These are phyloP conservation scores for Limnephilus rhombicus DNA, from an alignment of 2,888 invertebrate species.

Conservation along the genomic window DNA sequence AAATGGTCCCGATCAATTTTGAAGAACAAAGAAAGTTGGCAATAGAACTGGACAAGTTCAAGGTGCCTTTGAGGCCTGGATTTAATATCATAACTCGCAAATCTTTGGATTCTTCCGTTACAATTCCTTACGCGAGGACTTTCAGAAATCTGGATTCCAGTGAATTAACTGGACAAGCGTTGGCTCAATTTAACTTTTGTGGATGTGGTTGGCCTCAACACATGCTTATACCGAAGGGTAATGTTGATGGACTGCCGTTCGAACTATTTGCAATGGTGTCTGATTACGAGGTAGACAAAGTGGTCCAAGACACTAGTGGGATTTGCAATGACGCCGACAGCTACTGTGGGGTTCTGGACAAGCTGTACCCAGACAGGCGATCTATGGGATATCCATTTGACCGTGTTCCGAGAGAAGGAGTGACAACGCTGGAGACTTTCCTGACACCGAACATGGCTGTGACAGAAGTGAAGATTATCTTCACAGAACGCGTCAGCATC, in stretches of 20 bases:
- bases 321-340: slow-evolving; percentile 85
- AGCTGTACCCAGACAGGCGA: slow-evolving; percentile 87
- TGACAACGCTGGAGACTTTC: slow-evolving; percentile 80
- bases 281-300: slow-evolving; percentile 76
- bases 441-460: slow-evolving; percentile 85
- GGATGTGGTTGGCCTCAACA: slow-evolving; percentile 83
- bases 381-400: slow-evolving; percentile 93
- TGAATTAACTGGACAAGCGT: background rate
- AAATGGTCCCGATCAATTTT: slow-evolving; percentile 78
- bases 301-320: slow-evolving; percentile 72
- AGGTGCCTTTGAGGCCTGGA: slow-evolving; percentile 79
- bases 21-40: slow-evolving; percentile 80
- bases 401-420: slow-evolving; percentile 78
- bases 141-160: slow-evolving; percentile 73
- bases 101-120: slow-evolving; percentile 79
- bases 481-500: slow-evolving; percentile 77
- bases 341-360: slow-evolving; percentile 88
- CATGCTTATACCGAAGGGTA: slow-evolving; percentile 79
- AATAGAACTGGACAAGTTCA: slow-evolving; percentile 84
- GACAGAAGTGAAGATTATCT: slow-evolving; percentile 78
- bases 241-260: slow-evolving; percentile 74
- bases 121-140: slow-evolving; percentile 80
- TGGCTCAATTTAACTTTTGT: slow-evolving; percentile 77
- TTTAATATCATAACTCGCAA: slow-evolving; percentile 74
- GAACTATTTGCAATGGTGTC: slow-evolving; percentile 80